Evolutionary conservation across 2,113 vertebrate species (phyloP).

Genomic region (Chloroceryle aenea): DNA sequence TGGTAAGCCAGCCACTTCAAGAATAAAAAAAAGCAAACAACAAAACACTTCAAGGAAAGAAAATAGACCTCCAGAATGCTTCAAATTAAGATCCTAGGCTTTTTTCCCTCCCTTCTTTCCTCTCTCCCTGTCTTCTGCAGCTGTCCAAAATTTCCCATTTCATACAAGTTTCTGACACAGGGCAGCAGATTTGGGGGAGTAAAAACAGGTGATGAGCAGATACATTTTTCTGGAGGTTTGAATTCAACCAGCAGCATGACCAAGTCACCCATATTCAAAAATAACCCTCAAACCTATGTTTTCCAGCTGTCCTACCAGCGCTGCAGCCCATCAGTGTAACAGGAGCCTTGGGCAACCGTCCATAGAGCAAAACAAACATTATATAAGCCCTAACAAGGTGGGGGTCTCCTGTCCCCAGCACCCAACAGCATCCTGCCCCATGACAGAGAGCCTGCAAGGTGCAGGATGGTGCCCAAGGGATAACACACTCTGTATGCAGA

Average conservation of each 20-base stretch:
- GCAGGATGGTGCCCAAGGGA: background rate
- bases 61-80: background rate
- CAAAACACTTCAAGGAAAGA: background rate
- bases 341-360: background rate
- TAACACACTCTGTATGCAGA: background rate
- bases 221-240: background rate
- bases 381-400: background rate
- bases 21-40: background rate
- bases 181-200: background rate
- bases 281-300: fast-evolving
- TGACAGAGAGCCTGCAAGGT: background rate
- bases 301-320: background rate
- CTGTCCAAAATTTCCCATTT: background rate
- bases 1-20: background rate
- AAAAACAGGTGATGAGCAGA: background rate
- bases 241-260: background rate
- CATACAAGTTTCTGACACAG: background rate
- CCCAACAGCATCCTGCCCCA: background rate
- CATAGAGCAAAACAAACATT: fast-evolving
- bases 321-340: fast-evolving
- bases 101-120: background rate
- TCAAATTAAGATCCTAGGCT: background rate
- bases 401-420: background rate
- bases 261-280: background rate
- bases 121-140: background rate